Conservation (phyloP, 2,797 vertebrate genomes). For the Hydrophis major region DNA sequence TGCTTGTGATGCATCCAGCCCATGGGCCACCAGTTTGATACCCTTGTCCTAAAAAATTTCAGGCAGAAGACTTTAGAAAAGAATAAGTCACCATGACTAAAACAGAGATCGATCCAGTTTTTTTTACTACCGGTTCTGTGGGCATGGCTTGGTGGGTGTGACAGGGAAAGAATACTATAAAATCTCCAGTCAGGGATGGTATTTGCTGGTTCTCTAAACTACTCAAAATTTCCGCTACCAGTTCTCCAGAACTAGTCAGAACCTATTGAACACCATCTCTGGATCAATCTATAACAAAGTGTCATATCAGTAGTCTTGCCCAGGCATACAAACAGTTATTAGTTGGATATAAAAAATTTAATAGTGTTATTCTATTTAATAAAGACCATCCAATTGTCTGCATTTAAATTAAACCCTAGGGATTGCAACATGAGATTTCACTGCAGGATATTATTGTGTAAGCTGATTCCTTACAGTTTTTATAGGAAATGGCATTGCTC, state of each 20-base stretch:
- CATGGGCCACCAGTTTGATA: no score
- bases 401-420: neutral
- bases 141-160: no score
- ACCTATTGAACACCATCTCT: no score
- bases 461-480: neutral
- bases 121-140: no score
- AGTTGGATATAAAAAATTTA: neutral
- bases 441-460: neutral
- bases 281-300: neutral
- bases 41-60: neutral
- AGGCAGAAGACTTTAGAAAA: neutral
- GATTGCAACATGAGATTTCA: neutral
- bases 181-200: no score
- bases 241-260: no score
- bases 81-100: neutral
- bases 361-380: neutral
- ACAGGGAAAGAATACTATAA: no score
- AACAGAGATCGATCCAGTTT: no score
- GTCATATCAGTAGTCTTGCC: no score
- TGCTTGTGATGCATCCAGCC: no score
- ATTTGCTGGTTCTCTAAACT: no score
- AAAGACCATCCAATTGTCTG: neutral
- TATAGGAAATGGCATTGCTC: neutral
- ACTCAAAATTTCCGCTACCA: no score
- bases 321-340: neutral